Evolutionary conservation across 2,113 vertebrate species (phyloP).

Genomic region (Prunella fulvescens): DNA sequence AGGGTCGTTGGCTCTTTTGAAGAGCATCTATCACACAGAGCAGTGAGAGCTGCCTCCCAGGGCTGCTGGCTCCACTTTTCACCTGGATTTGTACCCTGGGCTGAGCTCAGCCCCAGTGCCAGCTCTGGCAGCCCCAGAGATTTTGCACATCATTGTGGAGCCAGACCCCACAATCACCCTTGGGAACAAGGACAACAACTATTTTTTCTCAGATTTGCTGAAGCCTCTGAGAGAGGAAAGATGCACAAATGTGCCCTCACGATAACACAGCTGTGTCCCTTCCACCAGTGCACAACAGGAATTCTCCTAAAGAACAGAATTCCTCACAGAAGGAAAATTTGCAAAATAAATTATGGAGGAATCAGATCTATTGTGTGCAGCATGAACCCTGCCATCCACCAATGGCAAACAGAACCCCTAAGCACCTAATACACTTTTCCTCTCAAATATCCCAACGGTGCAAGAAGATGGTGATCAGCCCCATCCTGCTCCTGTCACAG

Average conservation of each 20-base stretch:
- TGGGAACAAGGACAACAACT: not conserved
- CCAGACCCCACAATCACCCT: not conserved
- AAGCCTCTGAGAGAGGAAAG: not conserved
- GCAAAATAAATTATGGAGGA: not conserved
- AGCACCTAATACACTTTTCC: not conserved
- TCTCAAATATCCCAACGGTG: not conserved
- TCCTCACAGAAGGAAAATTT: not conserved
- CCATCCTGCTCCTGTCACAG: not conserved
- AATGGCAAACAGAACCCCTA: not conserved
- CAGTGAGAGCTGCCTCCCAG: not conserved
- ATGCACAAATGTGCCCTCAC: not conserved
- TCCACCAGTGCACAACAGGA: fast-evolving
- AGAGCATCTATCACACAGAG: not conserved
- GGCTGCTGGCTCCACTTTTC: not conserved
- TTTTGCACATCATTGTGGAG: not conserved
- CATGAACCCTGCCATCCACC: not conserved
- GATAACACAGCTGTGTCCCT: fast-evolving
- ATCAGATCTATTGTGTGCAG: not conserved
- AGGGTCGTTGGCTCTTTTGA: not conserved
- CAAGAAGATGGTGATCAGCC: not conserved
- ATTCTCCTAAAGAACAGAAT: not conserved
- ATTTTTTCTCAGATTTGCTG: not conserved
- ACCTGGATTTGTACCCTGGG: not conserved
- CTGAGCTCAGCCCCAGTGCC: not conserved
- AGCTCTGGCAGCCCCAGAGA: not conserved